Conservation (phyloP, 1,140 invertebrate genomes). For the Zaprionus nigranus region DNA sequence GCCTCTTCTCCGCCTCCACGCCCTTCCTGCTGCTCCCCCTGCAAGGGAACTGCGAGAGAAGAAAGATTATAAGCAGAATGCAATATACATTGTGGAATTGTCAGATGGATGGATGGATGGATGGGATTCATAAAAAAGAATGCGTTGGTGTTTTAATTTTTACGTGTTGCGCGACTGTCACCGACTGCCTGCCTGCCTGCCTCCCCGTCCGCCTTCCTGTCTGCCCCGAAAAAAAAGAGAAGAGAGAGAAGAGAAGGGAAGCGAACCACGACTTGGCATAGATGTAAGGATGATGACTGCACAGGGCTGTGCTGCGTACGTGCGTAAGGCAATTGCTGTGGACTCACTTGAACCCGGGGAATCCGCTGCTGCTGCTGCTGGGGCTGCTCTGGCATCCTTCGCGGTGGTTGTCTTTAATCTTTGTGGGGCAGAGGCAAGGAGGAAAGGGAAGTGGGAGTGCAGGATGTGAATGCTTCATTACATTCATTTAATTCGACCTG, state of each 20-base stretch:
- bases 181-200: not conserved
- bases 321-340: conserved; percentile 72
- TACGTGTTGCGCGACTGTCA: conserved; percentile 64
- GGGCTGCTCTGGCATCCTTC: conserved; percentile 33
- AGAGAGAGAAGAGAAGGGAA: not conserved
- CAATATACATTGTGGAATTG: conserved; percentile 69
- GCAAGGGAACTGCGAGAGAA: conserved; percentile 16
- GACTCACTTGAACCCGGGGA: conserved; percentile 51
- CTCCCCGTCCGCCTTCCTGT: conserved; percentile 29
- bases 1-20: conserved; percentile 44
- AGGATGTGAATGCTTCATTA: conserved; percentile 30
- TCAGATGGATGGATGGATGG: conserved; percentile 57
- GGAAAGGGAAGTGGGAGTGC: not conserved
- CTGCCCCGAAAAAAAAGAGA: conserved; percentile 28
- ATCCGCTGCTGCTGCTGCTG: conserved; percentile 31
- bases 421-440: conserved; percentile 23
- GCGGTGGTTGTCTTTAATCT: conserved; percentile 53
- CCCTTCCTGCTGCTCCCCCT: conserved; percentile 17
- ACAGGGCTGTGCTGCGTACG: conserved; percentile 65
- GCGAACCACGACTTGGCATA: conserved; percentile 10
- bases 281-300: conserved; percentile 27
- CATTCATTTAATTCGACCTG: conserved; percentile 17
- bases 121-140: conserved; percentile 65
- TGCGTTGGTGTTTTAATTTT: conserved; percentile 80
- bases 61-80: conserved; percentile 76